Conservation (phyloP, 92 coral and sea anemone species). For the Parazoanthus darwini region DNA sequence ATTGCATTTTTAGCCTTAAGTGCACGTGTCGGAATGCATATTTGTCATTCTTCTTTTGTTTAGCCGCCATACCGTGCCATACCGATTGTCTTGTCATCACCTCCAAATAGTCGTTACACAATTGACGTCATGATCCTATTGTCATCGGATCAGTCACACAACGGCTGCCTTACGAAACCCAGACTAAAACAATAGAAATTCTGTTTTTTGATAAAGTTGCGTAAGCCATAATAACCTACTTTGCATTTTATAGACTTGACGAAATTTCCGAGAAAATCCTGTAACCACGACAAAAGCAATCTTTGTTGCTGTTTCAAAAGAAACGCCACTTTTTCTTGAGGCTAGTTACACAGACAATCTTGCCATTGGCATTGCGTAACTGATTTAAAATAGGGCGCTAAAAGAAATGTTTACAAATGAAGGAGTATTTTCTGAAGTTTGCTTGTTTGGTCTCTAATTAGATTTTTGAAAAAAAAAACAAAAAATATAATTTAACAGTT, state of each 20-base stretch:
- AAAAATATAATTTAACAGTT: too few relatives aligned
- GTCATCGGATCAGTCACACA: neutral
- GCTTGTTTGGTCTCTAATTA: too few relatives aligned
- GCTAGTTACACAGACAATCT: too few relatives aligned
- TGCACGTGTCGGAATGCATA: conserved; percentile 39
- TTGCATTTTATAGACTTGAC: too few relatives aligned
- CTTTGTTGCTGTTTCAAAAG: neutral
- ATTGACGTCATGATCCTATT: too few relatives aligned
- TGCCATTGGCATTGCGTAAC: too few relatives aligned
- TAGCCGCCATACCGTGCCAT: neutral
- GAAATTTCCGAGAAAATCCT: neutral
- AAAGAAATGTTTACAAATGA: too few relatives aligned
- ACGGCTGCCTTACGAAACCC: neutral
- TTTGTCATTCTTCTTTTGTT: conserved; percentile 18
- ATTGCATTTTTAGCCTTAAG: neutral
- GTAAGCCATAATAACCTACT: neutral
- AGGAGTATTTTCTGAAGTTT: too few relatives aligned
- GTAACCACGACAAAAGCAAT: neutral
- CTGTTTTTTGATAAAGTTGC: neutral
- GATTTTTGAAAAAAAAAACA: too few relatives aligned
- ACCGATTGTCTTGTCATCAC: neutral
- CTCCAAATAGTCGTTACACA: neutral
- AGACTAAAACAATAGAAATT: neutral
- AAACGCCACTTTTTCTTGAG: too few relatives aligned
- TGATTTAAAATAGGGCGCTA: too few relatives aligned